Conservation (phyloP, 2,797 vertebrate species). For the Hippopotamyrus pictus region DNA sequence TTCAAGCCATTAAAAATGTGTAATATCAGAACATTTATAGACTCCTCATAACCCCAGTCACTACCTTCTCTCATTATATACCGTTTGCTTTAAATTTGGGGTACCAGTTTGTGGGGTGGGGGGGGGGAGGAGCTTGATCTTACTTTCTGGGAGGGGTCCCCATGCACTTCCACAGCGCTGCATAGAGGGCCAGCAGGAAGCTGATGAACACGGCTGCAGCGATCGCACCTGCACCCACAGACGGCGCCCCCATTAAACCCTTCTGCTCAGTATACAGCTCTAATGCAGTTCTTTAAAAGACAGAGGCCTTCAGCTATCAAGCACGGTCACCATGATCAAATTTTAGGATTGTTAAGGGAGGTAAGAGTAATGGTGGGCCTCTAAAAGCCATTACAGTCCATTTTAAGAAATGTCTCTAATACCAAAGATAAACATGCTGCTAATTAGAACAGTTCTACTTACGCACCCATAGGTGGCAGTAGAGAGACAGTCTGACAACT, state of each 20-base stretch:
- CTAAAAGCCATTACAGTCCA: neutral
- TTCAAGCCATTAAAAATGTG: neutral
- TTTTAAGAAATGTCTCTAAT: neutral
- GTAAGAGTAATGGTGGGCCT: neutral
- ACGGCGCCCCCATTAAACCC: neutral
- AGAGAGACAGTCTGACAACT: neutral
- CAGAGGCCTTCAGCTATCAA: neutral
- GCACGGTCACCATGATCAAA: neutral
- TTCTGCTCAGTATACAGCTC: neutral
- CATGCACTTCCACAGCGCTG: slow-evolving; percentile 41
- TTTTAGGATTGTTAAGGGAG: neutral
- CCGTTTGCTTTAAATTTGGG: neutral
- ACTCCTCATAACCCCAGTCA: neutral
- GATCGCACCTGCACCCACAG: slow-evolving; percentile 24
- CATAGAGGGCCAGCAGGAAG: slow-evolving; percentile 38
- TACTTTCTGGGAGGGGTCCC: slow-evolving; percentile 27
- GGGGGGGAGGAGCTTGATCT: neutral
- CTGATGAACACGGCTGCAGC: slow-evolving; percentile 38
- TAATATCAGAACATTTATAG: neutral
- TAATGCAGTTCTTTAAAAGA: neutral
- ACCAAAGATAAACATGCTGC: neutral
- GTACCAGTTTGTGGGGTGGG: neutral
- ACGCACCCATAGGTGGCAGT: neutral
- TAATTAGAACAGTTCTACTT: neutral
- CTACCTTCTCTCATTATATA: neutral